Evolutionary conservation across 2,888 invertebrate genomes (phyloP).

Genomic region (Bruchidius siliquastri): DNA sequence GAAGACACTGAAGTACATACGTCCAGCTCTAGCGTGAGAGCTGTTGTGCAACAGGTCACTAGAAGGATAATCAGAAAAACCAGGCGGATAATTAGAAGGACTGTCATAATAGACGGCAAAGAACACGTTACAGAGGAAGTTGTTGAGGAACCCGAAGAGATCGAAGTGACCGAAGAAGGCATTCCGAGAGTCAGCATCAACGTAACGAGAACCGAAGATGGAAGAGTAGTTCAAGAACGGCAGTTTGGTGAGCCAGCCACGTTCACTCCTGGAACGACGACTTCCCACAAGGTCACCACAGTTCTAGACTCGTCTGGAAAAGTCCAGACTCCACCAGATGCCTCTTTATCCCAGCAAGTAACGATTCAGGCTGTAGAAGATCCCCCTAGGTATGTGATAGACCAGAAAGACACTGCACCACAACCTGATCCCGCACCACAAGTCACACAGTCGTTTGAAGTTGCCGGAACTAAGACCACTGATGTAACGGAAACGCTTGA

Average conservation of each 20-base stretch:
- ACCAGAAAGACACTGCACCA: constrained; percentile 33
- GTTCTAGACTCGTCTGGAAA: constrained; percentile 30
- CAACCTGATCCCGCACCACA: constrained; percentile 33
- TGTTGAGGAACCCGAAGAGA: constrained; percentile 77
- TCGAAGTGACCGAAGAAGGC: constrained; percentile 67
- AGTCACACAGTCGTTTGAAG: constrained; percentile 21
- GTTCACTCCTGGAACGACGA: constrained; percentile 24
- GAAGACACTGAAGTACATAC: constrained; percentile 50
- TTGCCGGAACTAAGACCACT: constrained; percentile 11
- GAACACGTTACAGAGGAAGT: constrained; percentile 80
- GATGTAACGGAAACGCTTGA: constrained; percentile 31
- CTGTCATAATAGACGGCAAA: constrained; percentile 76
- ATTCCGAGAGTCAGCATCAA: constrained; percentile 68
- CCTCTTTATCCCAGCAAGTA: not conserved
- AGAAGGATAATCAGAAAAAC: constrained; percentile 71
- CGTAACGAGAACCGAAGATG: constrained; percentile 56
- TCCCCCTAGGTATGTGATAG: constrained; percentile 42
- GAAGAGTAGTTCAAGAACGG: constrained; percentile 44
- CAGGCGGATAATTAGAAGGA: constrained; percentile 68
- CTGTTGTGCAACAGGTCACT: constrained; percentile 78
- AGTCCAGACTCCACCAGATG: no score
- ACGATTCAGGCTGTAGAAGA: not conserved
- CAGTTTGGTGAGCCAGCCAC: constrained; percentile 42
- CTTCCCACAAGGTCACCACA: constrained; percentile 27
- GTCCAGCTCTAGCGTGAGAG: constrained; percentile 68